Conservation (phyloP, 2,888 invertebrate genomes). For the Drosophila birchii region DNA sequence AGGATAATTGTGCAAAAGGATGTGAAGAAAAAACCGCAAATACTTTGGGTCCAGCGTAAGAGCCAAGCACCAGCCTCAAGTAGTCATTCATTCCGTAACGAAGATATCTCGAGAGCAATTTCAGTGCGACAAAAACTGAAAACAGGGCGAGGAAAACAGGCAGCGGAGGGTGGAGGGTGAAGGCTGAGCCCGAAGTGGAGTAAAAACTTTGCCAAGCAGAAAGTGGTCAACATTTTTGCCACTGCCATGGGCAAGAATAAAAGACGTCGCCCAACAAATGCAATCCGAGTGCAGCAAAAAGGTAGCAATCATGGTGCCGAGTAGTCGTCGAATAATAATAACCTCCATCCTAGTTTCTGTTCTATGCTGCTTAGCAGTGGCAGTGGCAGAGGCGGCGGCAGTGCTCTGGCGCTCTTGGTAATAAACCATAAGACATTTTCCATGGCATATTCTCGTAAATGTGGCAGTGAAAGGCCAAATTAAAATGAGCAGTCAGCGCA, state of each 20-base stretch:
- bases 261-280: constrained; percentile 53
- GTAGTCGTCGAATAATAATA: constrained; percentile 65
- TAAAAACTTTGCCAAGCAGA: constrained; percentile 68
- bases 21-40: constrained; percentile 74
- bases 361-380: constrained; percentile 30
- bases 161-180: constrained; percentile 46
- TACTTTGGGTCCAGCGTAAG: constrained; percentile 50
- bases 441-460: constrained; percentile 57
- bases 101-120: constrained; percentile 71
- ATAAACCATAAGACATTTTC: constrained; percentile 71
- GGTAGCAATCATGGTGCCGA: constrained; percentile 72
- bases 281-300: constrained; percentile 56
- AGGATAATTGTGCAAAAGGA: constrained; percentile 77
- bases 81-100: constrained; percentile 47
- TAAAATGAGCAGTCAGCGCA: constrained; percentile 45
- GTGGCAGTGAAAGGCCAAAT: constrained; percentile 54
- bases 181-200: constrained; percentile 36
- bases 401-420: constrained; percentile 42
- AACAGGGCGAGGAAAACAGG: constrained; percentile 3
- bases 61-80: constrained; percentile 40
- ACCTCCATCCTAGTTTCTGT: constrained; percentile 58
- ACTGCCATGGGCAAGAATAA: constrained; percentile 75
- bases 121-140: constrained; percentile 57
- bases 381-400: neutral
- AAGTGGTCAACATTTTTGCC: constrained; percentile 78